These are phyloP conservation scores for Lutjanus campechanus DNA, from an alignment of 2,797 vertebrate species.

Conservation along the genomic window DNA sequence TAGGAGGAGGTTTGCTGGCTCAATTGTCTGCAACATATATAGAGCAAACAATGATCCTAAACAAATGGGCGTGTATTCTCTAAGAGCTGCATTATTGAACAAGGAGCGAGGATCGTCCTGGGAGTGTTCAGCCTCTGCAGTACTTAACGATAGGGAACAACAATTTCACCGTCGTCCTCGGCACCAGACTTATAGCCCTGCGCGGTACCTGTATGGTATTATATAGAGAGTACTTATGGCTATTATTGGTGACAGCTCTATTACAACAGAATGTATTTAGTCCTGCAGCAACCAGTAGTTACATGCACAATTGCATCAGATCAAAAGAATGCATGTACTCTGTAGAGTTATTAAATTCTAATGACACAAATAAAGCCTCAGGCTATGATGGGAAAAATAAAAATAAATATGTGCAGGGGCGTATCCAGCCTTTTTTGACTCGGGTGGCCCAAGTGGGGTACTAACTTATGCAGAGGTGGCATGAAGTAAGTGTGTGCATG, in stretches of 20 bases:
- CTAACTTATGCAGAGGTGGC: too few species aligned
- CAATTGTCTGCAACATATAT: conserved; percentile 88
- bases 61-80: conserved; percentile 70
- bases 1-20: conserved; percentile 77
- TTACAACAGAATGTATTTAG: conserved; percentile 41
- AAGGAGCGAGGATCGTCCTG: conserved; percentile 51
- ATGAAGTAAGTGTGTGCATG: too few species aligned
- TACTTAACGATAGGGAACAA: conserved; percentile 50
- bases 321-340: conserved; percentile 27
- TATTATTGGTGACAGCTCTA: conserved; percentile 36
- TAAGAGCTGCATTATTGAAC: conserved; percentile 71
- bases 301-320: conserved; percentile 16
- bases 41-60: conserved; percentile 79
- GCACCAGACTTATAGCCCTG: background rate
- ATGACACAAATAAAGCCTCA: conserved; percentile 38
- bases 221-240: conserved; percentile 11
- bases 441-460: too few species aligned
- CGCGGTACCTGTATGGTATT: conserved; percentile 20
- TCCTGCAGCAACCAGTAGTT: conserved; percentile 25
- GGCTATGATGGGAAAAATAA: conserved; percentile 14
- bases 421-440: too few species aligned
- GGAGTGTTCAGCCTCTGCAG: conserved; percentile 41
- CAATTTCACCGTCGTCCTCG: conserved; percentile 43
- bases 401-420: background rate
- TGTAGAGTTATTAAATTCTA: conserved; percentile 31